These are phyloP conservation scores for Silurus asotus DNA, from an alignment of 2,113 vertebrate genomes.

Conservation along the genomic window DNA sequence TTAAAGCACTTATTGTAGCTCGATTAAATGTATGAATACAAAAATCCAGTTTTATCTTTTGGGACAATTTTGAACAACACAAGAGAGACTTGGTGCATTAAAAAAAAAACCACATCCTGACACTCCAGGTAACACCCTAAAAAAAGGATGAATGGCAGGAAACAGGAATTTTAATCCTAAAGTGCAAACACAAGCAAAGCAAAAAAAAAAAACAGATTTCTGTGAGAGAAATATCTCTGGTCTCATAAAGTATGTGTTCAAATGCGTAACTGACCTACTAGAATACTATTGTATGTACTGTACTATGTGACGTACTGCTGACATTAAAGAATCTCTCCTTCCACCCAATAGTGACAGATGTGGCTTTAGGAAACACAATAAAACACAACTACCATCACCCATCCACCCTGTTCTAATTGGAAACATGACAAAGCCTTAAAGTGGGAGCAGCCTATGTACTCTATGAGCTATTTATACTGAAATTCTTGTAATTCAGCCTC, in stretches of 20 bases:
- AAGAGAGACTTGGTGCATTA: background rate
- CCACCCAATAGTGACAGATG: background rate
- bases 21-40: background rate
- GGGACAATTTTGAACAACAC: background rate
- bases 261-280: background rate
- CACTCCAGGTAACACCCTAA: constrained; percentile 40
- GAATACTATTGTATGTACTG: background rate
- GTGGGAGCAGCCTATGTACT: background rate
- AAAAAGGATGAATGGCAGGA: constrained; percentile 43
- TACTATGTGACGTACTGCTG: background rate
- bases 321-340: background rate
- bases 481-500: too few species aligned
- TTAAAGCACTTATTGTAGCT: background rate
- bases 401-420: background rate
- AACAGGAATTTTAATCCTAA: constrained; percentile 27
- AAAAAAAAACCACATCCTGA: background rate
- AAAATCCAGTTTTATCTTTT: background rate
- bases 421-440: constrained; percentile 6
- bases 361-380: background rate
- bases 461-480: background rate
- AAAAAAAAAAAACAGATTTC: background rate
- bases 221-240: background rate
- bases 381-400: background rate
- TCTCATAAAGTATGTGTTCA: constrained; percentile 5
- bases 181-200: constrained; percentile 38